These are phyloP conservation scores for Horisme vitalbata DNA, from an alignment of 2,888 invertebrate genomes.

Conservation along the genomic window DNA sequence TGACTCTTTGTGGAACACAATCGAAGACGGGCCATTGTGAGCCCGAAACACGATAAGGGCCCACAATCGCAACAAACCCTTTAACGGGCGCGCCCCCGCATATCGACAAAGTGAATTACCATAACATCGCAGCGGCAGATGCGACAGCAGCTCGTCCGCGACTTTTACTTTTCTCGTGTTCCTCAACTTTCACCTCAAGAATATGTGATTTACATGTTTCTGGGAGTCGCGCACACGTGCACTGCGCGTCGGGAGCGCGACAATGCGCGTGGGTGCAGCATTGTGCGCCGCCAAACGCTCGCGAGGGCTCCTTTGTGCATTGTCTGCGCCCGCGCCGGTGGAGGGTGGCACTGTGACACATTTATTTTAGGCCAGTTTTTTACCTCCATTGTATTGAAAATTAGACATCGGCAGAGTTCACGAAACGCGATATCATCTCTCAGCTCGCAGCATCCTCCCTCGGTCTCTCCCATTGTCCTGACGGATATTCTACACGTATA, in stretches of 20 bases:
- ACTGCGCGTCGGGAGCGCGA: conserved; percentile 32
- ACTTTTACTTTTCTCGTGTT: conserved; percentile 77
- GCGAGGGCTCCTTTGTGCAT: conserved; percentile 72
- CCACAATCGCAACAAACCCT: conserved; percentile 62
- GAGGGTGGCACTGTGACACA: conserved; percentile 82
- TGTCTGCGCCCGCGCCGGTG: conserved; percentile 54
- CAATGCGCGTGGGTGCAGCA: conserved; percentile 66
- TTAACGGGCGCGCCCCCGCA: conserved; percentile 51
- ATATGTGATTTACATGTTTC: conserved; percentile 71
- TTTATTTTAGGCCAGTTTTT: conserved; percentile 79
- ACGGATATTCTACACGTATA: conserved; percentile 45
- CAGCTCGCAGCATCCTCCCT: conserved; percentile 62
- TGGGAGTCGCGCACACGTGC: conserved; percentile 38
- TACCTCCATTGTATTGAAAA: conserved; percentile 79
- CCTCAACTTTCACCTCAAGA: conserved; percentile 79
- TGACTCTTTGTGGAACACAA: conserved; percentile 60
- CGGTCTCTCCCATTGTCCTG: conserved; percentile 62
- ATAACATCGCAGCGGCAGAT: conserved; percentile 65
- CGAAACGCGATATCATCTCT: conserved; percentile 76
- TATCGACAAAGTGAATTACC: conserved; percentile 56
- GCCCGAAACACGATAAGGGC: conserved; percentile 55
- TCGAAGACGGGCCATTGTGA: conserved; percentile 54
- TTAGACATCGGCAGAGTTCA: conserved; percentile 78
- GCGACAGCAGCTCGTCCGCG: conserved; percentile 50
- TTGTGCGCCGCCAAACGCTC: conserved; percentile 53